Evolutionary conservation across 2,113 vertebrate species (phyloP).

Genomic region (Galemys pyrenaicus): DNA sequence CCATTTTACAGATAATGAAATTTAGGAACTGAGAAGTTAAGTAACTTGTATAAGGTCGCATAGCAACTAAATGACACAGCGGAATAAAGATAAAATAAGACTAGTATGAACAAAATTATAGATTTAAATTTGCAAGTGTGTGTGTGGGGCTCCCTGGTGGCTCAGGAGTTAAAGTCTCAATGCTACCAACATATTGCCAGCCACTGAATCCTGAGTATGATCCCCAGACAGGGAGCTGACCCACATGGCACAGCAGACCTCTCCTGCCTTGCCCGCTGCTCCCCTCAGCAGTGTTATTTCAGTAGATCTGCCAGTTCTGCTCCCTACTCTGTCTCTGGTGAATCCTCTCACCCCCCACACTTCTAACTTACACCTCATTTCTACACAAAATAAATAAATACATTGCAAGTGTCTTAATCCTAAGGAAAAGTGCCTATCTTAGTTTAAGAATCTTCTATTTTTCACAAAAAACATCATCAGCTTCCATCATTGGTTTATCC

Average conservation of each 20-base stretch:
- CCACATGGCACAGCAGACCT: too few species aligned
- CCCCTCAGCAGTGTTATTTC: too few species aligned
- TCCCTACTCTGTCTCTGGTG: too few species aligned
- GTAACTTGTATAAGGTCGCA: background rate
- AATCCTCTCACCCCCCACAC: too few species aligned
- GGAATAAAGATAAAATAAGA: background rate
- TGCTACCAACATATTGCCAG: too few species aligned
- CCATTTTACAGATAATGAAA: slow-evolving; percentile 39
- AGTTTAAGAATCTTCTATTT: background rate
- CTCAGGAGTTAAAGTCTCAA: too few species aligned
- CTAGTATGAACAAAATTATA: background rate
- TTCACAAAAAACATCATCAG: background rate
- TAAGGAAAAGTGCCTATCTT: background rate
- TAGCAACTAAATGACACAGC: background rate
- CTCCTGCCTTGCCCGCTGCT: too few species aligned
- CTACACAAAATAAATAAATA: background rate
- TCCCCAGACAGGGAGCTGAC: too few species aligned
- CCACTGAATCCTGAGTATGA: too few species aligned
- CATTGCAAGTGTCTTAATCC: background rate
- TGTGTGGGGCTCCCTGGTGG: too few species aligned
- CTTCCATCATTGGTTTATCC: background rate
- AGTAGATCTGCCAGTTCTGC: too few species aligned
- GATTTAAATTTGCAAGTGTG: background rate
- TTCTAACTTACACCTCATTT: too few species aligned
- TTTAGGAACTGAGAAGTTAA: background rate